Base-by-base conservation (phyloP, 2,888 invertebrate genomes). In the Tenthredo mesomela region DNA sequence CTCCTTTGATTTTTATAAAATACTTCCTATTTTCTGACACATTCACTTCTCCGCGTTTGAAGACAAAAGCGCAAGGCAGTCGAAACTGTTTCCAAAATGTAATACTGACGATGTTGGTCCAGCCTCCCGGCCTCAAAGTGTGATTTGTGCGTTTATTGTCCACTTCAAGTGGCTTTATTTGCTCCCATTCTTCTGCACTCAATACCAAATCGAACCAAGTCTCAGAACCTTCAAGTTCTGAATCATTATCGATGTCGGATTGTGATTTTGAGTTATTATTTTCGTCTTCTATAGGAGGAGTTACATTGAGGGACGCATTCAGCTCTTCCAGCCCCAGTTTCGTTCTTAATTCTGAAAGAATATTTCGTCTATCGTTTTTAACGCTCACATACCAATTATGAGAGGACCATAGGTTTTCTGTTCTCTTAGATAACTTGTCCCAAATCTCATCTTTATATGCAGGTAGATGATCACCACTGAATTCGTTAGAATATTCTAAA, bases 11-110 rank as follows among this genome's bases (percentile, higher is more conserved):
- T 67, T 67, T 67, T 25, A 67, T 67, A 12, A 67, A 67, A 25
- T 67, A 67, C 25, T 67, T 67, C 25, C 67, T 0, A 21, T 67
- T 25, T 25, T 7, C 7, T 10, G 67, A 67, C 5, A 67, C 25
- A 25, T 67, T 67, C 4, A 67, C 67, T 25, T 67, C 67, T 65
- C 47, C 61, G 7, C 61, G 61, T 61, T 61, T 61, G 25, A 85
- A 84, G 3, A 75, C 47, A 82, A 67, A 85, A 12, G 82, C 84
- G 61, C 86, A 86, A 29, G 85, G 85, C 4, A 86, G 82, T n/a
- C 78, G 67, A 33, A 78, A 84, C 47, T 85, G 85, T 15, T 71
- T 65, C 58, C 33, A 80, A 25, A 86, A 86, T 9, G 78, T 65
- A 21, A 77, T 67, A 33, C 80, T 78, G 25, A 85, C 61, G 7